Base-by-base conservation (phyloP, 2,888 invertebrate genomes). In the Acleris emargana region DNA sequence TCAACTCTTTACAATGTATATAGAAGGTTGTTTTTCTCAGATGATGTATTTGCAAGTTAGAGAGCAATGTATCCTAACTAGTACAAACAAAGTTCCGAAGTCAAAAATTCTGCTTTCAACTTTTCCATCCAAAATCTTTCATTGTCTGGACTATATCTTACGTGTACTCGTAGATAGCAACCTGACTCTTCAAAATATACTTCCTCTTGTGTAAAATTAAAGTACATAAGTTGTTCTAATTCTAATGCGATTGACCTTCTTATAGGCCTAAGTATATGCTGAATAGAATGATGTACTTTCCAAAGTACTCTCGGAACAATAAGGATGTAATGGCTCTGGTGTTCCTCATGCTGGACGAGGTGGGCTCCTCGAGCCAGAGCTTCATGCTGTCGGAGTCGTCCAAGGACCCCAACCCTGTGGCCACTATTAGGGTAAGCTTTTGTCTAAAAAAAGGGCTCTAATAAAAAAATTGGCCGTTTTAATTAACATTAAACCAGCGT, bases 261-360 rank as follows among this genome's bases (percentile, higher is more conserved):
- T 82, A 4, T 79, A 93, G 93, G 73, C 89, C 89, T 2, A 90
- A 89, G 69, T 87, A 76, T 57, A 82, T 87, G 77, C 67, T 91
- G 52, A 84, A 88, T 51, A 82, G 75, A 42, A 68, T 87, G 64
- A 43, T 81, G 4, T 71, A 74, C 4, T 79, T 75, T 58, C 75
- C 80, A 0, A 82, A 76, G 60, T 73, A 69, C n/a, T 77, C 77
- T 0, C 74, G 64, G 16, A 81, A 79, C 20, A 73, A 69, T 6
- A 73, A 76, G 6, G 80, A 82, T 0, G 28, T 80, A 0, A 60
- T 64, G 0, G 68, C 74, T 1, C 62, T 91, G 7, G 49, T 84
- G 0, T 81, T 80, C 58, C 79, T 89, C 1, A 69, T 80, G 9
- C 11, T 90, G 11, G 92, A 93, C 63, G 89, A 90, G 0, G 79